Evolutionary conservation across 2,797 vertebrate species (phyloP).

Genomic region (Anguilla anguilla): DNA sequence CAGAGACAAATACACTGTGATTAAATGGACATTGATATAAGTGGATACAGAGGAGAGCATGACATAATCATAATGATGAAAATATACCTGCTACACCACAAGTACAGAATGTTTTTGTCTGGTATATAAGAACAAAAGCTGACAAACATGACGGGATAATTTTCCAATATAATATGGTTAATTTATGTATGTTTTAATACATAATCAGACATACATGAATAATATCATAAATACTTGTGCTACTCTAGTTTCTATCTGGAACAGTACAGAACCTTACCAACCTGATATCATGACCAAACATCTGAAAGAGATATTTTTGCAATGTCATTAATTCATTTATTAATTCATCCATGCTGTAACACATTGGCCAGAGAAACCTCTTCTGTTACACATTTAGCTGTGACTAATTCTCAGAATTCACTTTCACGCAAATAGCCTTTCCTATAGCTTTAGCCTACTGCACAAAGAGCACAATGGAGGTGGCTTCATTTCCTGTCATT

Average conservation of each 20-base stretch:
- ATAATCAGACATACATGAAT: too few relatives aligned
- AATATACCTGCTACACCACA: not conserved
- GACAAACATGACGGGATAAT: too few relatives aligned
- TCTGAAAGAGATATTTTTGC: not conserved
- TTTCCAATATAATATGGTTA: too few relatives aligned
- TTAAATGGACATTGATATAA: too few relatives aligned
- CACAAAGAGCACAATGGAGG: constrained; percentile 29
- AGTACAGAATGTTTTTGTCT: not conserved
- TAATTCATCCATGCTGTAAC: not conserved
- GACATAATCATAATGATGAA: not conserved
- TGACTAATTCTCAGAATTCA: not conserved
- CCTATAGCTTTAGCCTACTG: constrained; percentile 6
- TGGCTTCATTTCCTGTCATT: constrained; percentile 32
- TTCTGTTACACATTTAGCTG: not conserved
- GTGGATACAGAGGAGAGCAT: not conserved
- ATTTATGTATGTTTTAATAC: too few relatives aligned
- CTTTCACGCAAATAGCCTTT: not conserved
- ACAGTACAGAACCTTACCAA: not conserved
- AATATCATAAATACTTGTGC: too few relatives aligned
- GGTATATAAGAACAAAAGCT: too few relatives aligned
- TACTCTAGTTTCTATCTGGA: not conserved
- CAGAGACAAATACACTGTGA: too few relatives aligned
- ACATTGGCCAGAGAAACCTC: not conserved
- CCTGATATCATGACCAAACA: not conserved
- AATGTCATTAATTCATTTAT: too few relatives aligned